Evolutionary conservation across 2,113 vertebrate species (phyloP), one percentile per base, ranked within the genome.

Genomic region (Nyctereutes procyonoides): DNA sequence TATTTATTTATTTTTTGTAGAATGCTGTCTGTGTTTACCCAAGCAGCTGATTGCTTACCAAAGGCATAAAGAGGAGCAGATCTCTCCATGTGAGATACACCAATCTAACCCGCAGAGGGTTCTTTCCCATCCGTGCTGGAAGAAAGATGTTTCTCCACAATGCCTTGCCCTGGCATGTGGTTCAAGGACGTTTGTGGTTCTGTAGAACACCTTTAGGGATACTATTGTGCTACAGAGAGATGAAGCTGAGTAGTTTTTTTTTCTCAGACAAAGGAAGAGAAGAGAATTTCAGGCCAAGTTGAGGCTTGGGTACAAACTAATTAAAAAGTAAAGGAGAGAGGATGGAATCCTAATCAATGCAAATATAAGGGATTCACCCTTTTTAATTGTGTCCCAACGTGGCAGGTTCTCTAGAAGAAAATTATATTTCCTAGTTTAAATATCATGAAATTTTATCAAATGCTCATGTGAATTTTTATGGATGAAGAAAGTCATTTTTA

Each of bases 401-500:
- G 89, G 20, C 81, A 93, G 55, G 38, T 81, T 95, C 58, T 93
- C 22, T 28, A 90, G 76, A 84, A 96, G 53, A 93, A 87, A 96
- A 80, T 43, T 22, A 35, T 60, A 35, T 92, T 74, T 97, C n/a
- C 58, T 77, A 95, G 51, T 92, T 97, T 90, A 84, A 95, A 84
- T 92, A 97, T 96, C 67, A 56, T 38, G 76, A 95, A 96, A 73
- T 93, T 96, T 95, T 95, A 95, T 96, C 73, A 95, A 94, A 95
- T 87, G 79, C 73, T 82, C 22, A 30, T 58, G 79, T 71, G 73
- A 5, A 87, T 82, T 96, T 95, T 96, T 88, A 81, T 83, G 73
- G 77, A 86, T 90, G 87, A 94, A 95, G 63, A 79, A 96, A 98
- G 96, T 97, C 89, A 97, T 97, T 98, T 97, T 98, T 98, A 97